These are phyloP conservation scores for Labia minor DNA, from an alignment of 2,888 invertebrate genomes.

Conservation along the genomic window DNA sequence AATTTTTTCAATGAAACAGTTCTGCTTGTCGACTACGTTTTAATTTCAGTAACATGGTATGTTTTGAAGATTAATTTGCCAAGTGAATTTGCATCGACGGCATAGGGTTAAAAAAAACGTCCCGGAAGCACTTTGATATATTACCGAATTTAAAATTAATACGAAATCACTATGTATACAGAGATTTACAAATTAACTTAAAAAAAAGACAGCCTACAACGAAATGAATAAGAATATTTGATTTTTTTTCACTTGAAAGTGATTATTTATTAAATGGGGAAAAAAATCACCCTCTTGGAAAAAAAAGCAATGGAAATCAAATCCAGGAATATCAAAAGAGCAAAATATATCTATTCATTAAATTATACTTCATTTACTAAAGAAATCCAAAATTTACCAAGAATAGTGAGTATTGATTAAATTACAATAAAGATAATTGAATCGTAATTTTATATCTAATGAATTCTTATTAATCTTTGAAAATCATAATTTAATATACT, in stretches of 20 bases:
- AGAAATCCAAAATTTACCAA: no score
- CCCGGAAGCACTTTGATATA: not conserved
- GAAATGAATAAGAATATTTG: slow-evolving; percentile 5
- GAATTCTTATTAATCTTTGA: no score
- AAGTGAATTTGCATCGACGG: not conserved
- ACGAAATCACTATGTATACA: slow-evolving; percentile 6
- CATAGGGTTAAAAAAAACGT: not conserved
- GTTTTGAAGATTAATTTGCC: slow-evolving; percentile 13
- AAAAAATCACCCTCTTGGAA: not conserved
- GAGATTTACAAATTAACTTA: slow-evolving; percentile 8
- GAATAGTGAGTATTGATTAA: no score
- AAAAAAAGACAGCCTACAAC: not conserved
- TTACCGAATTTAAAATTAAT: slow-evolving; percentile 13
- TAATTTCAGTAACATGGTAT: slow-evolving; percentile 8
- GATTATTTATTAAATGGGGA: not conserved
- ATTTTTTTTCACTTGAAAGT: not conserved
- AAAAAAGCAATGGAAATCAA: not conserved
- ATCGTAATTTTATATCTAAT: no score
- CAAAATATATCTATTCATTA: no score
- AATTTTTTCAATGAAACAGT: not conserved
- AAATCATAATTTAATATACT: no score
- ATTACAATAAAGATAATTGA: no score
- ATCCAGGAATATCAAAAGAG: no score
- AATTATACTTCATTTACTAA: no score
- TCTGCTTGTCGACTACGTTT: slow-evolving; percentile 3